These are phyloP conservation scores for Drosophila truncata DNA, from an alignment of 1,140 invertebrate genomes.

Conservation along the genomic window DNA sequence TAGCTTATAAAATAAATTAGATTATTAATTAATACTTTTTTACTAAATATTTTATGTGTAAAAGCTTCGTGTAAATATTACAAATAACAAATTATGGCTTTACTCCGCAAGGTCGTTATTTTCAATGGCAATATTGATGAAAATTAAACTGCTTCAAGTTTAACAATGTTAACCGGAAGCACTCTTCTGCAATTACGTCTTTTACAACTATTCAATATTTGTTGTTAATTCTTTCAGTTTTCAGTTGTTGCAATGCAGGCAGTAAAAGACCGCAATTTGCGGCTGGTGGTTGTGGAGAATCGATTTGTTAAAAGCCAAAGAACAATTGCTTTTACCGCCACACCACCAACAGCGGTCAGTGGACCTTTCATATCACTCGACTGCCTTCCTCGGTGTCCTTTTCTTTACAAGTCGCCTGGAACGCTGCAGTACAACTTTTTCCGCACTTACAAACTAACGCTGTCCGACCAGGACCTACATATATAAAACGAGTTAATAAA, in stretches of 20 bases:
- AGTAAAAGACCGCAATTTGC: background rate
- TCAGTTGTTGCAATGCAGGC: background rate
- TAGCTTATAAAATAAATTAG: background rate
- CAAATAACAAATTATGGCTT: background rate
- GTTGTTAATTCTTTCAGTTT: background rate
- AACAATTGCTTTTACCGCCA: slow-evolving; percentile 4
- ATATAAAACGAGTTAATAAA: slow-evolving; percentile 67
- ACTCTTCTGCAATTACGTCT: background rate
- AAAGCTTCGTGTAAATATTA: background rate
- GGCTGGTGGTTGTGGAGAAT: slow-evolving; percentile 7
- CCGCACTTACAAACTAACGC: slow-evolving; percentile 12
- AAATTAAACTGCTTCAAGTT: background rate
- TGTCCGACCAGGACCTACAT: slow-evolving; percentile 4
- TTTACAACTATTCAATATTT: background rate
- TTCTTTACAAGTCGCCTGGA: slow-evolving; percentile 29
- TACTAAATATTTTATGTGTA: background rate
- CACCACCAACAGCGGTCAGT: slow-evolving; percentile 12
- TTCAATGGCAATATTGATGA: background rate
- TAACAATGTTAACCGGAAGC: background rate
- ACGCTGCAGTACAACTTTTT: slow-evolving; percentile 29
- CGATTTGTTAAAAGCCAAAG: slow-evolving; percentile 9
- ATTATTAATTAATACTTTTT: background rate
- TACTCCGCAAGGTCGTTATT: too few relatives aligned
- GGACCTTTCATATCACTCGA: slow-evolving; percentile 8
- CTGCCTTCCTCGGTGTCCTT: slow-evolving; percentile 12